Evolutionary conservation across 2,888 invertebrate species (phyloP).

Genomic region (Chirona hameri): DNA sequence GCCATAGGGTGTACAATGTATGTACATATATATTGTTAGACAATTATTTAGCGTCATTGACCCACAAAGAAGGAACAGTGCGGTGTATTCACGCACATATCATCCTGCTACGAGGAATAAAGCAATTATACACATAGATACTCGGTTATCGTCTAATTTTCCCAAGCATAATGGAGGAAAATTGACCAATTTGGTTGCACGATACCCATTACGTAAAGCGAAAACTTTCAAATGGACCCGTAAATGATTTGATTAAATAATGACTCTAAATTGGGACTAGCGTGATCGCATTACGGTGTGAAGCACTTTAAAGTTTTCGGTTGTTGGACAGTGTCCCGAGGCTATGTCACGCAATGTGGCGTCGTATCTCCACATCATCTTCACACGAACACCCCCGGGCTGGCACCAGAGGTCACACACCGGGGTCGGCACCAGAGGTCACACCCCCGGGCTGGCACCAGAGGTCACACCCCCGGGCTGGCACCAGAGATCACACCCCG

Average conservation of each 20-base stretch:
- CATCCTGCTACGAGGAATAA: background rate
- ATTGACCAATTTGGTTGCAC: slow-evolving; percentile 22
- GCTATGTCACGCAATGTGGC: background rate
- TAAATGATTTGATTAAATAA: slow-evolving; percentile 25
- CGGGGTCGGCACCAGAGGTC: background rate
- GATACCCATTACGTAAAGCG: slow-evolving; percentile 4
- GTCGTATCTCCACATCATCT: too few species aligned
- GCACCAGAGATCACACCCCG: too few species aligned
- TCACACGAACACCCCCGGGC: background rate
- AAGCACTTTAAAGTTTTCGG: background rate
- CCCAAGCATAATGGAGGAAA: background rate
- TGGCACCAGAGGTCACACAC: background rate
- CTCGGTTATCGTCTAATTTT: slow-evolving; percentile 4
- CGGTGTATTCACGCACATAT: background rate
- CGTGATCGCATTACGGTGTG: background rate
- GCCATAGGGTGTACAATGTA: too few species aligned
- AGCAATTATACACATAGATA: background rate
- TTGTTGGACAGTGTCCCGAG: background rate
- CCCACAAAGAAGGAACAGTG: background rate
- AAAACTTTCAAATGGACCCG: slow-evolving; percentile 9
- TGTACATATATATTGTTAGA: too few species aligned
- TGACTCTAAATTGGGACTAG: background rate
- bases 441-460: background rate
- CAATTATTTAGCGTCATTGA: background rate
- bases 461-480: background rate